These are phyloP conservation scores for Zosterops borbonicus DNA, from an alignment of 2,113 vertebrate genomes.

Conservation along the genomic window DNA sequence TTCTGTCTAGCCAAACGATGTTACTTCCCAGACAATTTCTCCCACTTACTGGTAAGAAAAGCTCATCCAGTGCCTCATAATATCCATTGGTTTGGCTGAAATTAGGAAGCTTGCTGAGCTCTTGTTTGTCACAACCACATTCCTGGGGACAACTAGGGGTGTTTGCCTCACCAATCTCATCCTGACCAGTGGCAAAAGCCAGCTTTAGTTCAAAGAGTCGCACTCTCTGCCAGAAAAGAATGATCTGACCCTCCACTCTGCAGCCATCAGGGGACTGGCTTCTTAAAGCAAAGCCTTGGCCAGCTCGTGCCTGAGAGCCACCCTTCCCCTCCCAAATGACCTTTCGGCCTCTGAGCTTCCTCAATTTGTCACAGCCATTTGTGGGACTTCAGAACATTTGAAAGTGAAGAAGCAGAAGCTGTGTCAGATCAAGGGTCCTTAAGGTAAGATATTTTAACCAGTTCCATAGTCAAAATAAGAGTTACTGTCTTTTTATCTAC, in stretches of 20 bases:
- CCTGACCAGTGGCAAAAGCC: neutral
- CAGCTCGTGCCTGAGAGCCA: neutral
- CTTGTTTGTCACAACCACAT: fast-evolving
- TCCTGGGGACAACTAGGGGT: neutral
- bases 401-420: conserved; percentile 37
- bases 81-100: neutral
- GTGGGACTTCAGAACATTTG: conserved; percentile 2
- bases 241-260: neutral
- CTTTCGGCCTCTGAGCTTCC: conserved; percentile 14
- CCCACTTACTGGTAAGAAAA: conserved; percentile 26
- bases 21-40: conserved; percentile 19
- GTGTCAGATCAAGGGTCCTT: neutral
- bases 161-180: neutral
- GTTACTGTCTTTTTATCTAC: neutral
- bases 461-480: neutral
- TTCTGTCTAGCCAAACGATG: conserved; percentile 6
- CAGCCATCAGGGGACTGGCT: neutral
- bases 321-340: neutral
- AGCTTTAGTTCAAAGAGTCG: neutral
- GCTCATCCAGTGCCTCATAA: neutral
- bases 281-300: neutral
- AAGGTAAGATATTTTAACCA: conserved; percentile 10
- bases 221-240: neutral
- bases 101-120: neutral
- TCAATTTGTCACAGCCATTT: neutral